Evolutionary conservation across 2,797 vertebrate genomes (phyloP), one percentile per base, ranked within the genome.

Genomic region (Poecilia velifera): DNA sequence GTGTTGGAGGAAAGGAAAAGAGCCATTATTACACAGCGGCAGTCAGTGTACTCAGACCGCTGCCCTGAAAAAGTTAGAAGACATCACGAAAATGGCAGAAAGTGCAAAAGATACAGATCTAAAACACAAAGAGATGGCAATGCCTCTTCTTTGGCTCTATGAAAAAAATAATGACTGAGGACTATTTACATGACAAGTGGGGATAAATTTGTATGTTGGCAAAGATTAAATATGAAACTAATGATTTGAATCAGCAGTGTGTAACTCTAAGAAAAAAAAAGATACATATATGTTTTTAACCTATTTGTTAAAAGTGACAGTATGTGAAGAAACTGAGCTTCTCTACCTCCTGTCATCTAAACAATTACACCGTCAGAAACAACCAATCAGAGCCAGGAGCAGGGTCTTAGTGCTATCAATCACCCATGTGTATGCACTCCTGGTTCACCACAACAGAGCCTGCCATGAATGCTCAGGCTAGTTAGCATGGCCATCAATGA

Each of bases 1-100:
- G 79, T 10, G 76, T 36, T 70, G 57, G 72, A 72, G 79, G 80
- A 34, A 43, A 76, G 57, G 76, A 78, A 87, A 87, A 46, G 59
- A 70, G 51, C 51, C 47, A 39, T 41, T 57, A 57, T 41, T 57
- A 57, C 41, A 57, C 22, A 14, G 51, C 76, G 73, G 76, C 62
- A 71, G 45, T n/a, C 62, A 66, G 45, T 22, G 18, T 73, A 18
- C 55, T 82, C 51, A 16, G 77, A 73, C 7, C 53, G 74, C 51
- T 68, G 77, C 79, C 46, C 74, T 74, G 66, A 82, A 83, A 57
- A 83, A 81, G 43, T 78, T 55, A 57, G 28, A 53, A 51, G 49
- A 82, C 76, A 82, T 73, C 36, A 73, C 34, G 66, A 77, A 84
- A 74, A 76, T 43, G 78, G 51, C 62, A 71, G 74, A 79, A 74